Conservation (phyloP, 2,797 vertebrate genomes). For the Notolabrus celidotus region DNA sequence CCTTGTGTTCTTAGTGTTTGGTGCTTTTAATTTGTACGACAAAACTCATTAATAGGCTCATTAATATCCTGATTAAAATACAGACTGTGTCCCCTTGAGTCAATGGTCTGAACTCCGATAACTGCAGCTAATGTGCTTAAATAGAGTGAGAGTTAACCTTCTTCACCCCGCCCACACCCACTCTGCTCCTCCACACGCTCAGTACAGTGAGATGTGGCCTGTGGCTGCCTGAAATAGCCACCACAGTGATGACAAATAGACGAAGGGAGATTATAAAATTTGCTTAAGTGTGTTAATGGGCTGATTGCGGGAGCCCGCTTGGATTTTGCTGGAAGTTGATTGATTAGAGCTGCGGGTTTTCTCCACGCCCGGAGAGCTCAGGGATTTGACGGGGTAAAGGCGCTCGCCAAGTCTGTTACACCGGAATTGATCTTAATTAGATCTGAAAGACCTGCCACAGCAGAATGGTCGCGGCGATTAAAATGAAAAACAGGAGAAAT, state of each 20-base stretch:
- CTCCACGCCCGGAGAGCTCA: conserved; percentile 93
- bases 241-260: conserved; percentile 90
- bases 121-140: conserved; percentile 69
- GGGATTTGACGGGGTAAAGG: conserved; percentile 91
- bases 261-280: conserved; percentile 93
- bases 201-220: conserved; percentile 46
- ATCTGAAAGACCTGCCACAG: conserved; percentile 99
- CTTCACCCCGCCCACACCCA: conserved; percentile 27
- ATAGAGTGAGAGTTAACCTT: conserved; percentile 59
- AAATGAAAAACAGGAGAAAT: conserved; percentile 99
- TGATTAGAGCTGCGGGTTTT: conserved; percentile 95
- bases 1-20: conserved; percentile 59
- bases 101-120: conserved; percentile 60
- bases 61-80: conserved; percentile 67
- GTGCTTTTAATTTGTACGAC: conserved; percentile 70
- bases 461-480: conserved; percentile 99
- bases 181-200: conserved; percentile 25
- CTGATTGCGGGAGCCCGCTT: conserved; percentile 89
- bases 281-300: conserved; percentile 98
- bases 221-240: conserved; percentile 69
- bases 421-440: conserved; percentile 99
- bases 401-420: conserved; percentile 98
- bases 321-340: conserved; percentile 92
- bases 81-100: conserved; percentile 66
- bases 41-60: conserved; percentile 69